A percentile compares a stretch with the other conserved stretches of the same genome.
Conservation (phyloP, 1,140 invertebrate species). For the Pseudomyrmex sp. region DNA sequence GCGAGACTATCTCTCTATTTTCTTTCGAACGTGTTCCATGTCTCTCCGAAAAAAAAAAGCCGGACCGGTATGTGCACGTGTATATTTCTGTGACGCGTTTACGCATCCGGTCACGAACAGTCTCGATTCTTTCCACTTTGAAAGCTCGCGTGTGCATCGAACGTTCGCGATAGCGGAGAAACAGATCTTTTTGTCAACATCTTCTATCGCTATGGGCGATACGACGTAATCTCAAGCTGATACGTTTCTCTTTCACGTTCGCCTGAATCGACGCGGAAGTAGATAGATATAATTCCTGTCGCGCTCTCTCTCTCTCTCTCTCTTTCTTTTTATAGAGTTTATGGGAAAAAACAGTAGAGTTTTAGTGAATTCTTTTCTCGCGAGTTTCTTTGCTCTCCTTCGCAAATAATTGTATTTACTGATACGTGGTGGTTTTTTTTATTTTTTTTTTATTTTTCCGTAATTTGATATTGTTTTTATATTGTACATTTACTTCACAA, state of each 20-base stretch:
- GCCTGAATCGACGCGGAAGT: slow-evolving; percentile 10
- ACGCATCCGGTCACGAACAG: slow-evolving; percentile 62
- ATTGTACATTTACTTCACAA: not conserved
- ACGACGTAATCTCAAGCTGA: slow-evolving; percentile 26
- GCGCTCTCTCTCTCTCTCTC: not conserved
- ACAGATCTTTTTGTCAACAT: slow-evolving; percentile 28
- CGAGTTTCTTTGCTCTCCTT: not conserved
- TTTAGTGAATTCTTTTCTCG: not conserved
- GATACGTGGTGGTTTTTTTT: not conserved
- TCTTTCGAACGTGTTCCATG: not conserved
- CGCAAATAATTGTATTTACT: not conserved
- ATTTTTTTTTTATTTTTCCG: not conserved
- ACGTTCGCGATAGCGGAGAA: not conserved
- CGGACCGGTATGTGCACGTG: slow-evolving; percentile 8
- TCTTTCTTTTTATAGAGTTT: not conserved
- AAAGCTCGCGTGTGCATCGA: not conserved
- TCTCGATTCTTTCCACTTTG: slow-evolving; percentile 45
- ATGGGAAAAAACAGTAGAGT: not conserved
- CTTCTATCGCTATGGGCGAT: slow-evolving; percentile 45
- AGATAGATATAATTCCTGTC: not conserved
- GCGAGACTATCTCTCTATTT: slow-evolving; percentile 4
- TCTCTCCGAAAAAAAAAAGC: not conserved
- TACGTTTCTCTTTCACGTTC: slow-evolving; percentile 22
- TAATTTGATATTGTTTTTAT: not conserved
- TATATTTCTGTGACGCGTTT: slow-evolving; percentile 53